phyloP scores from a whole-genome alignment of 2,797 vertebrate genomes.

The Triplophysa yarkandensis region DNA sequence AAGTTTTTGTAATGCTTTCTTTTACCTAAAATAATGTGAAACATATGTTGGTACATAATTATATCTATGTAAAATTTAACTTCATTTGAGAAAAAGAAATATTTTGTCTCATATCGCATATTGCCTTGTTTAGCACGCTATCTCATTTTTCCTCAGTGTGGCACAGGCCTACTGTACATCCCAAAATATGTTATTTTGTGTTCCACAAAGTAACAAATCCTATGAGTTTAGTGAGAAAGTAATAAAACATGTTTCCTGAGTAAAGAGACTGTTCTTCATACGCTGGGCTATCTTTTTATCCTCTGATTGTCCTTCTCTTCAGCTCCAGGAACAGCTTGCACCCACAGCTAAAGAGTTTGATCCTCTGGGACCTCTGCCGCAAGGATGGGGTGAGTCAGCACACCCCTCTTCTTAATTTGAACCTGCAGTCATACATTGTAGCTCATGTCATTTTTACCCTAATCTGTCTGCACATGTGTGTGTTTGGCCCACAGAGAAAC shows the following conservation, averaged over 20 bases:
- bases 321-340: constrained; percentile 90
- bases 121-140: too few species aligned
- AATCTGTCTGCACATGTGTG: neutral
- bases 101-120: too few species aligned
- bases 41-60: too few species aligned
- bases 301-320: constrained; percentile 12
- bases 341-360: constrained; percentile 94
- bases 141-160: too few species aligned
- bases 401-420: neutral
- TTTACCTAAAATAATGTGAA: too few species aligned
- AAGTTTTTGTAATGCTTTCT: too few species aligned
- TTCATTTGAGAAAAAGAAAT: too few species aligned
- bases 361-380: constrained; percentile 92
- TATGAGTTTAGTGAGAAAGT: neutral
- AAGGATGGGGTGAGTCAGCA: constrained; percentile 90
- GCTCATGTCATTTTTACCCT: neutral
- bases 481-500: constrained; percentile 79
- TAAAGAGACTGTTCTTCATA: neutral
- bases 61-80: too few species aligned
- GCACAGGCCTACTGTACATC: too few species aligned
- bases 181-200: neutral
- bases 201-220: neutral
- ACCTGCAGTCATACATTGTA: neutral
- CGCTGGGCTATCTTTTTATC: neutral
- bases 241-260: neutral